Evolutionary conservation across 2,797 vertebrate genomes (phyloP), one percentile per base, ranked within the genome.

Genomic region (Odontamblyopus rebecca): DNA sequence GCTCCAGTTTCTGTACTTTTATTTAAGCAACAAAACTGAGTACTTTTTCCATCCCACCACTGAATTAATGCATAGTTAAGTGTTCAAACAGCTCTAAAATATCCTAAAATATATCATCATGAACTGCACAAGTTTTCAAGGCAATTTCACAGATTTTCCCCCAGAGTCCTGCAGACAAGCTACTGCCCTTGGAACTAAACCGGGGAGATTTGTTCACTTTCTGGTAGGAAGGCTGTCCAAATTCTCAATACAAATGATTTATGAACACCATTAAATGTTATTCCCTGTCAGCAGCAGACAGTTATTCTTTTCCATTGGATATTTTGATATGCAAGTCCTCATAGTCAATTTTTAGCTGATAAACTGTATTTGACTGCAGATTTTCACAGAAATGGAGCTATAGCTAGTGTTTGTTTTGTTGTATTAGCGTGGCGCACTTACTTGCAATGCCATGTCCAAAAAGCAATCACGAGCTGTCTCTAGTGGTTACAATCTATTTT

Each of bases 401-500:
- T 53, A 53, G 16, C 6, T 53, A 19, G 51, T 7, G 11, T 26
- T 9, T 26, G 5, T 57, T 57, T 26, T 12, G 23, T 12, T 26
- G 44, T 48, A 48, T 48, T 48, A 48, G 13, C 2, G 44, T 3
- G 13, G 13, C 13, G 26, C 9, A 4, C 11, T 56, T 56, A 9
- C 54, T 56, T 26, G 15, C 57, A 18, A 56, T 23, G 26, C 53
- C 56, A 54, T 8, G 8, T 54, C 35, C 19, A 54, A 54, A 26
- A 11, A 26, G 23, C 19, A 57, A 57, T 57, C 54, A 57, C 23
- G 23, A 57, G 54, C n/a, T 57, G 54, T 26, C 54, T 5, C 1
- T 5, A 13, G 54, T 27, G 54, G 54, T 57, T 57, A 27, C 48
- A 51, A 72, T 75, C 73, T 61, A 3, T 5, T 61, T 35, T 35